These are phyloP conservation scores for Plestiodon gilberti DNA, from an alignment of 2,113 vertebrate genomes.

Conservation along the genomic window DNA sequence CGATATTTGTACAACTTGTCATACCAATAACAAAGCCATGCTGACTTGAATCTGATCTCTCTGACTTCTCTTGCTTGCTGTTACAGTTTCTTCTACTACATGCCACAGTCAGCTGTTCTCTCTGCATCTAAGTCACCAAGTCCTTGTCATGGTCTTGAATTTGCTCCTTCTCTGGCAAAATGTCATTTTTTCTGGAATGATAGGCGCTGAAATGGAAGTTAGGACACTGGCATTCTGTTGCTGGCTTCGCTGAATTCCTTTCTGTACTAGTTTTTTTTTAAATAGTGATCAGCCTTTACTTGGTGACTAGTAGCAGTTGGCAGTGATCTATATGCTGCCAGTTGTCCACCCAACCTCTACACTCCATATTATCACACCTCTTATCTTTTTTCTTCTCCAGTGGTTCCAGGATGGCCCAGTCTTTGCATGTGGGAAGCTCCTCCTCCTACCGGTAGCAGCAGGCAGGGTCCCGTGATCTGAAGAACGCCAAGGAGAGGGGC, in stretches of 20 bases:
- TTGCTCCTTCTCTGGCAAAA: background rate
- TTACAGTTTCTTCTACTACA: background rate
- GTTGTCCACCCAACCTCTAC: background rate
- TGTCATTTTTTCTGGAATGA: background rate
- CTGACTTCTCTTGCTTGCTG: background rate
- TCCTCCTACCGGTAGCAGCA: too few relatives aligned
- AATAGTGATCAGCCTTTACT: background rate
- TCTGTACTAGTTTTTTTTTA: background rate
- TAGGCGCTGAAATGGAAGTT: background rate
- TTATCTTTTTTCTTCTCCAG: too few relatives aligned
- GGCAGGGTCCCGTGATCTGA: too few relatives aligned
- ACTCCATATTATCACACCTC: too few relatives aligned
- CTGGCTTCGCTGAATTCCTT: background rate
- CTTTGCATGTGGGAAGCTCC: too few relatives aligned
- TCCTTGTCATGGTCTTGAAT: background rate
- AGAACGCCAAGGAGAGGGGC: too few relatives aligned
- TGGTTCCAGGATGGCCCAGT: too few relatives aligned
- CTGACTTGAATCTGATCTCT: background rate
- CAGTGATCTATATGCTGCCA: background rate
- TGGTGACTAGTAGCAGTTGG: background rate
- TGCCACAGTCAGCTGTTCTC: background rate
- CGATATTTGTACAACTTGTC: background rate
- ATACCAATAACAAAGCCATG: background rate
- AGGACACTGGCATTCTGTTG: background rate
- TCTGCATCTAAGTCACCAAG: background rate